Base-by-base conservation (phyloP, 2,888 invertebrate species). In the Germaria angustata region DNA sequence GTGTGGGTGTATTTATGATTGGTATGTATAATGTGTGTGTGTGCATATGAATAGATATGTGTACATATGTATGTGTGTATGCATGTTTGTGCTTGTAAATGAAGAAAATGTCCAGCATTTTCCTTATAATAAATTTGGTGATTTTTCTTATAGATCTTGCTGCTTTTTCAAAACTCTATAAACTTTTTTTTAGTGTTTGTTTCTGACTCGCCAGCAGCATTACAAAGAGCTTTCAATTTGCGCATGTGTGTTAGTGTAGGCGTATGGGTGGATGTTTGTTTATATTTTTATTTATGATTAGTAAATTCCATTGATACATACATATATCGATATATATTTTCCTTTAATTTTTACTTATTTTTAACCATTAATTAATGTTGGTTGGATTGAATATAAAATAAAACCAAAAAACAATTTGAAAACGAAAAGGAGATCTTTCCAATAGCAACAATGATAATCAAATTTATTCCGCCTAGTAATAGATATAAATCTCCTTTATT, bases 101-200 rank as follows among this genome's bases (percentile, higher is more conserved):
- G 85, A 86, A 87, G 89, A 90, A 90, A 90, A 90, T 90, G 90
- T 87, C 90, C 90, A 90, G 90, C 90, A 90, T 87, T 90, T 90
- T 90, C 81, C 63, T 73, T 15, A 44, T 61, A 55, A 65, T 75
- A 81, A 57, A 59, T 68, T 69, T 72, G 2, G 44, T 76, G 51
- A n/a, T 68, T 75, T 53, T 15, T 34, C 61, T 44, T 69, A 22
- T 68, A 36, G 22, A 51, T 66, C 57, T 61, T 55, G 87, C 86
- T 86, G 86, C 86, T 86, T 39, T 84, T 24, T 22, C 9, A 77
- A 71, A 57, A 36, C 55, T 75, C 36, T 61, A 9, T 53, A 9
- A 9, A 5, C 15, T 51, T 2, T 51, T 24, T n/a, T n/a, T n/a
- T 20, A 51, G 36, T 71, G 17, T 44, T 77, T 59, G 11, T 17